Percentiles rank a stretch among this genome's conserved stretches.
Conservation (phyloP, 2,888 invertebrate species). For the Caenorhabditis macrosperma region DNA sequence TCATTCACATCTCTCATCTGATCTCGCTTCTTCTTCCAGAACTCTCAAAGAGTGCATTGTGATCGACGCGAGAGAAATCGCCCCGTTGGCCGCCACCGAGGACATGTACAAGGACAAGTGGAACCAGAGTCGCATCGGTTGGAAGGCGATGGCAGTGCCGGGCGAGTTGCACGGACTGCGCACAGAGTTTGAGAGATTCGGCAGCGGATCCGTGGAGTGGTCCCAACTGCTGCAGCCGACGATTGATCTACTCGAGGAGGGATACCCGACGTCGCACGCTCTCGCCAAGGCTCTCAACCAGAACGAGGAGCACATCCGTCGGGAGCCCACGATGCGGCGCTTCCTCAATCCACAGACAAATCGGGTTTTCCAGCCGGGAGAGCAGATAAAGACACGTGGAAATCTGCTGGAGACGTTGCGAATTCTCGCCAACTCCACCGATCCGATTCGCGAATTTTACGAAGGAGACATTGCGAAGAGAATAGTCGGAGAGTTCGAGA, state of each 20-base stretch:
- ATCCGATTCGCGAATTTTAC: constrained; percentile 75
- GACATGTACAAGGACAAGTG: constrained; percentile 80
- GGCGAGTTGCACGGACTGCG: constrained; percentile 77
- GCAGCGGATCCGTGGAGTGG: constrained; percentile 72
- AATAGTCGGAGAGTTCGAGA: constrained; percentile 73
- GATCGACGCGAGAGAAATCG: constrained; percentile 82
- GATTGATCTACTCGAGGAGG: constrained; percentile 77
- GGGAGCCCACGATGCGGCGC: constrained; percentile 72
- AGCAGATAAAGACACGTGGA: constrained; percentile 76
- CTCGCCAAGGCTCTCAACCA: constrained; percentile 75
- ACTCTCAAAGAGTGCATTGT: constrained; percentile 74
- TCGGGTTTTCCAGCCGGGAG: constrained; percentile 73
- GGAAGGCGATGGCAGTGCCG: constrained; percentile 78
- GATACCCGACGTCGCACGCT: constrained; percentile 78
- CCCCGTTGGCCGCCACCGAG: constrained; percentile 83
- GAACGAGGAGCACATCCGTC: constrained; percentile 63
- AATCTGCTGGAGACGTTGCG: constrained; percentile 65
- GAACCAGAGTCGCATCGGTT: constrained; percentile 74
- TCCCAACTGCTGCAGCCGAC: constrained; percentile 74
- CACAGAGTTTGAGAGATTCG: constrained; percentile 74
- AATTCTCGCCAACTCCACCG: constrained; percentile 69
- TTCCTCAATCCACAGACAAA: constrained; percentile 77
- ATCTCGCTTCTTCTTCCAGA: constrained; percentile 55
- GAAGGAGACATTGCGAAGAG: constrained; percentile 66
- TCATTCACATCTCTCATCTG: not conserved